Base-by-base conservation (phyloP, 2,888 invertebrate genomes). In the Cerceris ruficornis region DNA sequence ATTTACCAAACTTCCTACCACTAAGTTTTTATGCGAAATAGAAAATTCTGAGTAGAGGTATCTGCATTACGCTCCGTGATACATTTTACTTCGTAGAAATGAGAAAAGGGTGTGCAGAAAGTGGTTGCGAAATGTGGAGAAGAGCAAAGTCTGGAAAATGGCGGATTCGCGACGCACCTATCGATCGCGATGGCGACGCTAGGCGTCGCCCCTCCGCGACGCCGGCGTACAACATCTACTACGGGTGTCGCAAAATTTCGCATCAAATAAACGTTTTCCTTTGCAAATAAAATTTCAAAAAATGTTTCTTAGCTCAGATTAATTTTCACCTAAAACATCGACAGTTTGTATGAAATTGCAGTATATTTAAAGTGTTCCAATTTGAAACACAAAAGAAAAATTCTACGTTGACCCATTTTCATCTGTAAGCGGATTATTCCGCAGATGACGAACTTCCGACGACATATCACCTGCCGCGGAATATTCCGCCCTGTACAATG, bases 161-260 rank as follows among this genome's bases (percentile, higher is more conserved):
- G 91, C 91, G 89, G 84, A 80, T 65, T 67, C 70, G 73, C 77
- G 83, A 75, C 83, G 78, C 71, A 57, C 73, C 62, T 90, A 91
- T 91, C 85, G 91, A 92, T 92, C 90, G 90, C 89, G 82, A 91
- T 92, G 91, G 90, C 89, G 85, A 86, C 85, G 85, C 82, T 83
- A 81, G 87, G 88, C 88, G 88, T 88, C 87, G 86, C 83, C 83
- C 86, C 78, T 66, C 62, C 55, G n/a, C 15, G 52, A 65, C 86
- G 82, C 69, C 78, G 73, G 82, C 84, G 86, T 75, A 81, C 58
- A 13, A 76, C 43, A 15, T 54, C 61, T 8, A 7, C 13, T 8
- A 14, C 0, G 39, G 49, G 9, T 77, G 14, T 43, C 15, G 14
- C 0, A 43, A 50, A 42, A n/a, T 11, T 46, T 28, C n/a, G 54